These are phyloP conservation scores for Xiphorhynchus erythropygius DNA, from an alignment of 2,797 vertebrate genomes.

Conservation along the genomic window DNA sequence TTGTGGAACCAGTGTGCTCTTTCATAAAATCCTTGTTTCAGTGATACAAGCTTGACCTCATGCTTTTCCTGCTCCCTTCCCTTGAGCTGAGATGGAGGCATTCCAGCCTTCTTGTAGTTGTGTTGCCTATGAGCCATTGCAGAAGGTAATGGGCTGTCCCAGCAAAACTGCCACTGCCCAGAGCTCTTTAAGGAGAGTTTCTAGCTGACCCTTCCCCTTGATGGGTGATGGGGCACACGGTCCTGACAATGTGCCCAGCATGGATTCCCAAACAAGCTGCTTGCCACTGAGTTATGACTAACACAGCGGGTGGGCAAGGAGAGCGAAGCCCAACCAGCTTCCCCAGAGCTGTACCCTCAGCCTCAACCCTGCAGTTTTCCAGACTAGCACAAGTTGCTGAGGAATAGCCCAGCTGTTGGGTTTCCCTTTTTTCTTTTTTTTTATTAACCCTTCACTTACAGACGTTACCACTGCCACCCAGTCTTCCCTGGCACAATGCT, in stretches of 20 bases:
- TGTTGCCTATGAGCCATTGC: not conserved
- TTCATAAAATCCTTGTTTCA: not conserved
- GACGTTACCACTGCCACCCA: slow-evolving; percentile 45
- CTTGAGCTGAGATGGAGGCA: not conserved
- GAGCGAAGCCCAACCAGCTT: not conserved
- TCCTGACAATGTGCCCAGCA: rapidly evolving
- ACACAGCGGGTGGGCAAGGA: not conserved
- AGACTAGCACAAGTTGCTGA: not conserved
- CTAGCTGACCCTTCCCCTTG: rapidly evolving
- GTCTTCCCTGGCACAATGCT: not conserved
- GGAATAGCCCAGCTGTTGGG: not conserved
- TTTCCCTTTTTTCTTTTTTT: not conserved
- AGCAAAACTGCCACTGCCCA: not conserved
- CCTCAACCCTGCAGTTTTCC: not conserved
- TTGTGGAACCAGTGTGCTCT: not conserved
- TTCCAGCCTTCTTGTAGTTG: not conserved
- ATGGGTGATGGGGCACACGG: rapidly evolving
- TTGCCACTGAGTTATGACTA: not conserved
- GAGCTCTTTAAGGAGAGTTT: not conserved
- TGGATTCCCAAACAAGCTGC: not conserved
- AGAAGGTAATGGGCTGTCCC: not conserved
- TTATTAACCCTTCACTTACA: rapidly evolving
- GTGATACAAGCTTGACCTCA: not conserved
- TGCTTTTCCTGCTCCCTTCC: not conserved
- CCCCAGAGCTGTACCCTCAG: not conserved